A percentile compares a stretch with the other conserved stretches of the same genome.
phyloP scores from a whole-genome alignment of 2,888 invertebrate species.

The Tipula vernalis region DNA sequence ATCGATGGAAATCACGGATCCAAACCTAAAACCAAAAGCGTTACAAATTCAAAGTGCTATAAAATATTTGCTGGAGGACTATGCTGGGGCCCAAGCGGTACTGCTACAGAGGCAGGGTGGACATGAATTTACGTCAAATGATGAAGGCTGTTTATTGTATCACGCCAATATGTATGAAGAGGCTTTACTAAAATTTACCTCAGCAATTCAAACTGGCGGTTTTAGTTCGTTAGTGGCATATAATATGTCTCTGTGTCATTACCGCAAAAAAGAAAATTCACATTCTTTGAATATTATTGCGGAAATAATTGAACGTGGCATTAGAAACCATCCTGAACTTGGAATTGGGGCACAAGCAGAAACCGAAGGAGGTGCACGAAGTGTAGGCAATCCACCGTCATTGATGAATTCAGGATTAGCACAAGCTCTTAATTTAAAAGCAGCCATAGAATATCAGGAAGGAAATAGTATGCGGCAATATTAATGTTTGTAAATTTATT shows the following conservation, averaged over 20 bases:
- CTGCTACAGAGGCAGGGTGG: slow-evolving; percentile 79
- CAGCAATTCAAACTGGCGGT: slow-evolving; percentile 76
- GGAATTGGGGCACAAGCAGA: slow-evolving; percentile 96
- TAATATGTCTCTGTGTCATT: slow-evolving; percentile 91
- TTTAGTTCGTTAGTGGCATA: slow-evolving; percentile 88
- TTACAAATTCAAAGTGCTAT: slow-evolving; percentile 91
- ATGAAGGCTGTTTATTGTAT: slow-evolving; percentile 86
- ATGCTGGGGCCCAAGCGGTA: slow-evolving; percentile 77
- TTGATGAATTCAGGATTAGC: slow-evolving; percentile 93
- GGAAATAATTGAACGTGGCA: slow-evolving; percentile 91
- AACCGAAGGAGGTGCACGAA: slow-evolving; percentile 54
- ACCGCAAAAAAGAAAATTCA: slow-evolving; percentile 84
- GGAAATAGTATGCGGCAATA: slow-evolving; percentile 48
- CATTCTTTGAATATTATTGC: slow-evolving; percentile 64
- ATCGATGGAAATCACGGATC: slow-evolving; percentile 54
- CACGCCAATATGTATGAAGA: slow-evolving; percentile 87
- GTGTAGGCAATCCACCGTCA: slow-evolving; percentile 89
- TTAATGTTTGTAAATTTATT: background rate
- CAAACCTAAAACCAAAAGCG: slow-evolving; percentile 49
- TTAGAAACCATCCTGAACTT: slow-evolving; percentile 91
- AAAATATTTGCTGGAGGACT: slow-evolving; percentile 91
- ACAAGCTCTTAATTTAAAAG: slow-evolving; percentile 96
- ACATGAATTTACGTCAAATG: slow-evolving; percentile 89
- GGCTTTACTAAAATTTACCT: slow-evolving; percentile 79
- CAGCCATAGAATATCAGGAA: slow-evolving; percentile 92